phyloP scores from a whole-genome alignment of 2,113 vertebrate species.

The Butorides virescens region DNA sequence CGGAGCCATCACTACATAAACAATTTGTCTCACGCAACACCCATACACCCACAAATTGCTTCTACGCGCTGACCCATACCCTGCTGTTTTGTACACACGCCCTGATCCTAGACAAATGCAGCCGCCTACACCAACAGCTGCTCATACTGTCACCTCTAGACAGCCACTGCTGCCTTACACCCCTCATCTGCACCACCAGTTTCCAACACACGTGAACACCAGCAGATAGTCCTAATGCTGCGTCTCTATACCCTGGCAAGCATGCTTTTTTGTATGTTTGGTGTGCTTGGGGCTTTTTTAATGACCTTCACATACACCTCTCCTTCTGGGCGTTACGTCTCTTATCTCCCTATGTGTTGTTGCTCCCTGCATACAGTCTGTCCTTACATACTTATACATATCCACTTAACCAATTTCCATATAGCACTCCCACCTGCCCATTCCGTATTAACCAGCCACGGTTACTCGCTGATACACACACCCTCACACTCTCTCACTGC shows the following conservation, averaged over 20 bases:
- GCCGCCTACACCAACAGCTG: background rate
- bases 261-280: background rate
- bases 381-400: background rate
- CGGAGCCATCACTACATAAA: background rate
- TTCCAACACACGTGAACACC: background rate
- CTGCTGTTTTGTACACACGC: background rate
- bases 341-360: background rate
- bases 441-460: background rate
- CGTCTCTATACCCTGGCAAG: background rate
- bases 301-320: background rate
- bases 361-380: background rate
- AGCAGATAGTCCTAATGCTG: background rate
- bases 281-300: background rate
- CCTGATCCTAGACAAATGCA: background rate
- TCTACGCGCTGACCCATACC: background rate
- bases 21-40: background rate
- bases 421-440: background rate
- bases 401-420: background rate
- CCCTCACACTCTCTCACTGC: background rate
- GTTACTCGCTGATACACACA: background rate
- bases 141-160: background rate
- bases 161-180: background rate
- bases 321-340: background rate
- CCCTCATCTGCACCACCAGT: background rate
- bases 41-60: background rate